Base-by-base conservation (phyloP, 2,113 vertebrate species). In the Tachysurus vachellii region DNA sequence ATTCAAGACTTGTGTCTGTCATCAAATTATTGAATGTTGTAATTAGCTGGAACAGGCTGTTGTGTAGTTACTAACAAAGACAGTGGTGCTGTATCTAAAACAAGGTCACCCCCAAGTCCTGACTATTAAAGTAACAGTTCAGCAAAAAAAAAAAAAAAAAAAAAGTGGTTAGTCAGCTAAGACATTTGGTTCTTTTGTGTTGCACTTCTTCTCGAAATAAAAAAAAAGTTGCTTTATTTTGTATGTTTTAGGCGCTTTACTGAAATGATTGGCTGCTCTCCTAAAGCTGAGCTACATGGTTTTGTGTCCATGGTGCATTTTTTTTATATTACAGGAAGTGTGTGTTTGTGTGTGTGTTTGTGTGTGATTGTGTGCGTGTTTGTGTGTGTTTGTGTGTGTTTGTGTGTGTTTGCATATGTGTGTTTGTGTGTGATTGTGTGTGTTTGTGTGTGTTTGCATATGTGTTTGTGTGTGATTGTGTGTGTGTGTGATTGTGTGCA, bases 11-110 rank as follows among this genome's bases (percentile, higher is more conserved):
- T 36, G 77, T 80, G 77, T 57, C 77, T 80, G 84, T 56, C 86
- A 73, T 88, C 90, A 81, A 87, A 54, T 89, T 92, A 91, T 88
- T 71, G 75, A 84, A 87, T 82, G 85, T 23, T 83, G 88, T 83
- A 90, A 85, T 82, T 87, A 91, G n/a, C 66, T 85, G 88, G 75
- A 91, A 64, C 73, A 12, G 71, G 23, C 68, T 86, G 47, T 66
- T 36, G n/a, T 47, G 50, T 88, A 64, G 86, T 76, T 81, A 59
- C 66, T 80, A 70, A 54, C 75, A 66, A 56, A 57, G n/a, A 80
- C 61, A 57, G 64, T 64, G 16, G 77, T 84, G 82, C 75, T 79
- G 84, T 57, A 77, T 82, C 57, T 76, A 80, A 59, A 82, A 86
- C 87, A 84, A 86, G 87, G 84, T 90, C 87, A 86, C 56, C 42